phyloP scores from a whole-genome alignment of 2,797 vertebrate species.

The Cirrhinus mrigala region DNA sequence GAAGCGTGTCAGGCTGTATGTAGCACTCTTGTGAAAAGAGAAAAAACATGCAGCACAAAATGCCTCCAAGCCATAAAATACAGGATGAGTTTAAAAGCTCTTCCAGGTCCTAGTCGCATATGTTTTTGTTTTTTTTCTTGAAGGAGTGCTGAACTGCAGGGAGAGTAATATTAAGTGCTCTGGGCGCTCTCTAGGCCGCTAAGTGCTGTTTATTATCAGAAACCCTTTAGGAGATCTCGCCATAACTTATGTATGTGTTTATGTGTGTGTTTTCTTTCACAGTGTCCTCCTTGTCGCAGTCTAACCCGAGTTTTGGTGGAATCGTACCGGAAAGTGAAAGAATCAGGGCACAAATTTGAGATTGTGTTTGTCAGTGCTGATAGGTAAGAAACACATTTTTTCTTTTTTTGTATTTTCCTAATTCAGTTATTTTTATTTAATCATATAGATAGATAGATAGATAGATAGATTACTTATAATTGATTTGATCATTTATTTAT shows the following conservation, averaged over 20 bases:
- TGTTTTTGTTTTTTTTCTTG: not conserved
- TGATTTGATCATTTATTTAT: too few species aligned
- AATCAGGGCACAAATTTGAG: constrained; percentile 95
- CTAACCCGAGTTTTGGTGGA: constrained; percentile 95
- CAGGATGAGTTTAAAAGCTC: constrained; percentile 57
- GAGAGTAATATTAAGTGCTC: constrained; percentile 42
- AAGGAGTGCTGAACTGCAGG: constrained; percentile 15
- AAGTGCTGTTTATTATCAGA: constrained; percentile 45
- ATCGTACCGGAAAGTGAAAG: constrained; percentile 92
- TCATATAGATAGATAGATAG: too few species aligned
- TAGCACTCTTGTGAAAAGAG: constrained; percentile 17
- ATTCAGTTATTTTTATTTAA: too few species aligned
- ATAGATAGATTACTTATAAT: too few species aligned
- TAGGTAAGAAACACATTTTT: constrained; percentile 79
- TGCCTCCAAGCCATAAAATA: constrained; percentile 54
- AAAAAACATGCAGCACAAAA: constrained; percentile 51
- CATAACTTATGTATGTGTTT: constrained; percentile 43
- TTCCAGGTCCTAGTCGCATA: constrained; percentile 18
- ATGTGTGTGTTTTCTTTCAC: constrained; percentile 44
- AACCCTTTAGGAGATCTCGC: constrained; percentile 33
- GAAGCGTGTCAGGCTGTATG: constrained; percentile 8
- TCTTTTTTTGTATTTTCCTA: not conserved
- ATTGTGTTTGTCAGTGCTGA: constrained; percentile 97
- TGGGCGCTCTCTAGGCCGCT: constrained; percentile 4
- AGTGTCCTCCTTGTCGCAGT: constrained; percentile 97